Percentiles rank a stretch among this genome's conserved stretches.
Conservation (phyloP, 2,888 invertebrate species). For the Erebia palarica region DNA sequence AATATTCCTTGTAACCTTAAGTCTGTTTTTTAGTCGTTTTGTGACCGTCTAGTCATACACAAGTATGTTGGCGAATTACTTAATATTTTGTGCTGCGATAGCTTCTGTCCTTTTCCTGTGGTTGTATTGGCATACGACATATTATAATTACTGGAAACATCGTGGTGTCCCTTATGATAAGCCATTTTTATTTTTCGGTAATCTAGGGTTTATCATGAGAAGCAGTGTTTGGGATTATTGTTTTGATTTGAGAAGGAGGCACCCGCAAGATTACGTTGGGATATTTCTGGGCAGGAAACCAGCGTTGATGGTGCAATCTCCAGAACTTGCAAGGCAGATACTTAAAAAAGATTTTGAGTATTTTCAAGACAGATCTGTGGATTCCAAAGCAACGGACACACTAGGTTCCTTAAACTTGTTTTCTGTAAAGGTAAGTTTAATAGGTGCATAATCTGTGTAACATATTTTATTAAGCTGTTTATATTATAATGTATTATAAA, state of each 20-base stretch:
- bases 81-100: constrained; percentile 9
- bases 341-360: constrained; percentile 58
- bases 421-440: constrained; percentile 54
- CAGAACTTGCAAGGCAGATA: constrained; percentile 58
- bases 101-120: constrained; percentile 48
- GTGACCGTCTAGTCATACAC: constrained; percentile 7
- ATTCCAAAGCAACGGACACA: constrained; percentile 56
- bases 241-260: constrained; percentile 49
- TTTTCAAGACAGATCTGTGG: constrained; percentile 59
- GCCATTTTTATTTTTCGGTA: constrained; percentile 59
- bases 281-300: constrained; percentile 62
- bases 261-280: constrained; percentile 58
- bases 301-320: constrained; percentile 57
- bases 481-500: too few relatives aligned
- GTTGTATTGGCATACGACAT: constrained; percentile 46
- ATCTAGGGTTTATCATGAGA: constrained; percentile 59
- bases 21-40: background rate
- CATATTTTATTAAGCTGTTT: too few relatives aligned
- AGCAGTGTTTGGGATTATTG: constrained; percentile 59
- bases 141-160: constrained; percentile 64
- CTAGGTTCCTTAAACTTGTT: constrained; percentile 67
- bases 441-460: too few relatives aligned
- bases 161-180: constrained; percentile 59
- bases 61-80: constrained; percentile 12
- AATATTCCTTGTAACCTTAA: too few relatives aligned